phyloP scores from a whole-genome alignment of 2,113 vertebrate genomes.

The Mus pahari region DNA sequence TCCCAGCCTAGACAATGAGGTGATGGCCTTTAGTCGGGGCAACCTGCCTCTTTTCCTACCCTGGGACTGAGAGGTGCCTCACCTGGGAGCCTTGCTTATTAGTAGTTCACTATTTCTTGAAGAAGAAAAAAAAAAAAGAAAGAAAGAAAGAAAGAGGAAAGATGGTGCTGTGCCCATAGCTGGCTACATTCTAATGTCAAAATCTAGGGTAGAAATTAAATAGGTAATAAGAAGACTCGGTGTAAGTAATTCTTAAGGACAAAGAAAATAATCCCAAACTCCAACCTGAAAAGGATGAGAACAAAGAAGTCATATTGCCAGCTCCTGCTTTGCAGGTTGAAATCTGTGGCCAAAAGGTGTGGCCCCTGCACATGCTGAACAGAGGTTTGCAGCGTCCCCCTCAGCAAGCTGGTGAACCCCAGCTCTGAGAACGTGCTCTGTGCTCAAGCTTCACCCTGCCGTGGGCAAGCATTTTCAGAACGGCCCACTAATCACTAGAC shows the following conservation, averaged over 20 bases:
- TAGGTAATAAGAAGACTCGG: not conserved
- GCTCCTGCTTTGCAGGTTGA: not conserved
- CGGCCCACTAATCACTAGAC: not conserved
- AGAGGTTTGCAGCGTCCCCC: not conserved
- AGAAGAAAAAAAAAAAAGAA: not conserved
- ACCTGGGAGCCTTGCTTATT: not conserved
- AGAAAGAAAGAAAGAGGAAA: not conserved
- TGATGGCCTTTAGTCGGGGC: not conserved
- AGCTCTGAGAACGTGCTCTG: not conserved
- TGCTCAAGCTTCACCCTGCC: not conserved
- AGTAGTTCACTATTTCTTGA: constrained; percentile 7
- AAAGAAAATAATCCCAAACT: not conserved
- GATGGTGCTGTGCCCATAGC: not conserved
- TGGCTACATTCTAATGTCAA: not conserved
- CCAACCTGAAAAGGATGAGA: not conserved
- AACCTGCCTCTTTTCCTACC: not conserved
- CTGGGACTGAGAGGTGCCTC: not conserved
- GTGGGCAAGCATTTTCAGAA: not conserved
- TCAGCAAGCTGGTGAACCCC: fast-evolving
- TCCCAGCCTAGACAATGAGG: not conserved
- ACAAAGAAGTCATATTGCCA: not conserved
- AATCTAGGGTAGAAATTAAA: constrained; percentile 12
- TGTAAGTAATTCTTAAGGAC: not conserved
- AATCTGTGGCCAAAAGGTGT: no score
- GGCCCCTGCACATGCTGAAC: not conserved